phyloP scores from a whole-genome alignment of 1,140 invertebrate genomes.

The Aphelinus atriplicis region DNA sequence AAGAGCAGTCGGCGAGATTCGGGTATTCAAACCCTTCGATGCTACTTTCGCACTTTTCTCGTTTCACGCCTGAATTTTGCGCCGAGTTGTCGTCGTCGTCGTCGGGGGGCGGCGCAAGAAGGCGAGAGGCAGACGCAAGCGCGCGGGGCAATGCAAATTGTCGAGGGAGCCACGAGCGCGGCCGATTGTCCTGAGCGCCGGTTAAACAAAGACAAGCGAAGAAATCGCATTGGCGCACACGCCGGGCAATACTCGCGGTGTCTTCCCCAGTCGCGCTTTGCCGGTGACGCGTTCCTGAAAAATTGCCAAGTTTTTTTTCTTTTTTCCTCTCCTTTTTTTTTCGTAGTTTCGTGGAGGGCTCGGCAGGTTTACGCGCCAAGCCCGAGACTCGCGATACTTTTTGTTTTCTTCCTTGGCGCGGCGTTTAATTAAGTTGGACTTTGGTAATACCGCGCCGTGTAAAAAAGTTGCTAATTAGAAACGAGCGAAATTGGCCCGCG shows the following conservation, averaged over 20 bases:
- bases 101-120: neutral
- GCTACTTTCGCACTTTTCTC: conserved; percentile 48
- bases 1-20: conserved; percentile 14
- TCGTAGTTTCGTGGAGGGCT: too few species aligned
- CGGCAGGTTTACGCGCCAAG: neutral
- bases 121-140: conserved; percentile 12
- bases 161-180: neutral
- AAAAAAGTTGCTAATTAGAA: too few species aligned
- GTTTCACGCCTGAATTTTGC: conserved; percentile 42
- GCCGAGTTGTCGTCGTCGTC: neutral
- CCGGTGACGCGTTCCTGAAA: conserved; percentile 9
- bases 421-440: neutral
- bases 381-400: neutral
- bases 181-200: neutral
- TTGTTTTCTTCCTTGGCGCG: neutral
- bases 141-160: conserved; percentile 18
- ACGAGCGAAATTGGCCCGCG: too few species aligned
- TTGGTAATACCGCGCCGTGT: neutral
- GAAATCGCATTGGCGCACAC: conserved; percentile 29
- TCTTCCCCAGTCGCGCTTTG: too few species aligned
- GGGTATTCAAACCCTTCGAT: conserved; percentile 24
- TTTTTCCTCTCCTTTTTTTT: neutral
- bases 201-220: conserved; percentile 29
- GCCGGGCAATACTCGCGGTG: too few species aligned
- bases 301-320: conserved; percentile 11